Percentiles rank a stretch among this genome's conserved stretches.
phyloP scores from a whole-genome alignment of 92 coral and sea anemone genomes.

The Scolanthus callimorphus region DNA sequence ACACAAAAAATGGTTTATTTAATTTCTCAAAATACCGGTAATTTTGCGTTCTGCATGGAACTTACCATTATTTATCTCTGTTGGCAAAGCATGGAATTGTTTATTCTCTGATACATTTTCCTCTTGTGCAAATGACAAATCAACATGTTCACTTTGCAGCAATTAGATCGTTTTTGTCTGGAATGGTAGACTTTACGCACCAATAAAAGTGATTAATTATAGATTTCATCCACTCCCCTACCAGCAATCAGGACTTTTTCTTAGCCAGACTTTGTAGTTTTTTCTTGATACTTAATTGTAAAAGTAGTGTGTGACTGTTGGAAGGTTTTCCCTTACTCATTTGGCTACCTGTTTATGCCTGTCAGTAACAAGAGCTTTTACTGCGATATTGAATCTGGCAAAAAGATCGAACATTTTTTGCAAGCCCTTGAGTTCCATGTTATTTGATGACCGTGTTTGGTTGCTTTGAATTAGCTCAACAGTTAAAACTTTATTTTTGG shows the following conservation, averaged over 20 bases:
- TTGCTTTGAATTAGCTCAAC: slow-evolving; percentile 13
- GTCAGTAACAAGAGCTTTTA: slow-evolving; percentile 7
- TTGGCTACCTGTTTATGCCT: slow-evolving; percentile 7
- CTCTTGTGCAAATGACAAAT: no score
- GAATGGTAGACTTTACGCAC: slow-evolving; percentile 1
- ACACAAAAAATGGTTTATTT: no score
- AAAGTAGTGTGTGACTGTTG: no score
- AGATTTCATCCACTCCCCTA: slow-evolving; percentile 12
- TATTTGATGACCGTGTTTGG: slow-evolving; percentile 1
- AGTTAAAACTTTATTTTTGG: slow-evolving; percentile 3
- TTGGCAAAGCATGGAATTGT: no score
- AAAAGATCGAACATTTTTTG: slow-evolving; percentile 8
- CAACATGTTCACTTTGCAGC: background rate
- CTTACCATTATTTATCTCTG: no score
- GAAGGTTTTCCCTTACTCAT: no score
- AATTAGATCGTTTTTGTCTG: background rate
- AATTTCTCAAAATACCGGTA: no score
- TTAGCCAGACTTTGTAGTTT: no score
- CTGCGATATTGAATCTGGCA: background rate
- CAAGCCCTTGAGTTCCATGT: slow-evolving; percentile 10
- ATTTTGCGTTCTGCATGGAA: no score
- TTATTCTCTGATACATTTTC: no score
- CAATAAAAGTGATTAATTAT: slow-evolving; percentile 9
- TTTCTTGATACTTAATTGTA: no score
- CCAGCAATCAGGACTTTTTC: slow-evolving; percentile 8